Evolutionary conservation across 2,797 vertebrate genomes (phyloP), one percentile per base, ranked within the genome.

Genomic region (Cynopterus sphinx): DNA sequence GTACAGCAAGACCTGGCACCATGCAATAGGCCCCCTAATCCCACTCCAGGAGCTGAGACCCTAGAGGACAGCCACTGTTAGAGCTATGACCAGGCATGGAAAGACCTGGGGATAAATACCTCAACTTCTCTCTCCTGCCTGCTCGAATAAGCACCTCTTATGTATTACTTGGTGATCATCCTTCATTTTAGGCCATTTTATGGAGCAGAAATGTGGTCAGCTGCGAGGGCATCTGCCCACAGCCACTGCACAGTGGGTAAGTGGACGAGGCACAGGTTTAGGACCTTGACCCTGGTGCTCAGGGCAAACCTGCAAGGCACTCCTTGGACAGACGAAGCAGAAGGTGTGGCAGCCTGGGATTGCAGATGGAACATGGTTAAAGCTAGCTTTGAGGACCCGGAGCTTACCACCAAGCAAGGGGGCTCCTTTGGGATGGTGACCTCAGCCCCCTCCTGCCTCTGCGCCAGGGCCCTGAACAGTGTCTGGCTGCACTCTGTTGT

Each of bases 401-500:
- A 49, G 17, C 53, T 75, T 43, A 4, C 9, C 49, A 4, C 21
- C 16, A 1, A 16, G 49, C n/a, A 28, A 85, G 22, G 68, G 53
- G 59, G 9, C 61, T 85, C 71, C 51, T 68, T 49, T 2, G 2
- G 19, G 61, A 90, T 9, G 70, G 68, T 10, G 1, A 61, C 82
- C 33, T 36, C 19, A 24, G 78, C 43, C 6, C 11, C 12, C 41
- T 92, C 74, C 33, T 2, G 15, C 41, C 36, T 31, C 19, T 0
- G 13, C 82, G 78, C 63, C 68, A 63, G 90, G 73, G 87, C 75
- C 49, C 88, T 19, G 31, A 59, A 84, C 84, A 2, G 9, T 5
- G 6, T 53, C 96, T 68, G 89, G 55, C 55, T n/a, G 43, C 41
- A 57, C 24, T 71, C 79, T 59, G n/a, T 49, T 43, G 59, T 73